Evolutionary conservation across 2,888 invertebrate genomes (phyloP), one percentile per base, ranked within the genome.

Genomic region (Podotricha telesiphe): DNA sequence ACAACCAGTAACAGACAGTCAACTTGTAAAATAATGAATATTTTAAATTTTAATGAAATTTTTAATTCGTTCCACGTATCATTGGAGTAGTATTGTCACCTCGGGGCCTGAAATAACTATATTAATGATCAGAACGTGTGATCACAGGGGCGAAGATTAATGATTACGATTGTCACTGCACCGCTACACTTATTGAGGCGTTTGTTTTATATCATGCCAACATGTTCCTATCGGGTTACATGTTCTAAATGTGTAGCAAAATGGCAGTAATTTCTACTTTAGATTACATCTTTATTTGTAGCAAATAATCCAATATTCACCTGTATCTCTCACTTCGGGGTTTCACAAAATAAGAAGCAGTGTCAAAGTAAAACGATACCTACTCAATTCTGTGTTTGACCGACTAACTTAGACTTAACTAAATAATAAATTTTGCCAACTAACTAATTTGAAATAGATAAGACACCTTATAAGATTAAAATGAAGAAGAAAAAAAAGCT

Each of bases 41-140:
- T 17, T 37, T 13, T 4, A 34, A 65, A 64, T 17, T 65, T 56
- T 67, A 71, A 75, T 74, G 73, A 75, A 72, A 72, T 70, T 72
- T 70, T 73, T 72, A 73, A 75, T 76, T 74, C 73, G 75, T 76
- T 72, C 66, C 63, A 59, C 73, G 47, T 72, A 67, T 72, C 74
- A 75, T 72, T 70, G 70, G 66, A 69, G 72, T 55, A 70, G 62
- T 77, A 79, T 79, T 76, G 79, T 77, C 75, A 71, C 71, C 72
- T 71, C 65, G 61, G 67, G 65, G 61, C 65, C 58, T 76, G 77
- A 82, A 84, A 84, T 82, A 79, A 77, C 77, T 73, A 71, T 66
- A 91, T 90, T 87, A 86, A 91, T 91, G 89, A 82, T 85, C 80
- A 79, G 74, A 61, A 67, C 59, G 45, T 65, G 78, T 80, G 76